phyloP scores from a whole-genome alignment of 2,113 vertebrate genomes.

The Elephas maximus region DNA sequence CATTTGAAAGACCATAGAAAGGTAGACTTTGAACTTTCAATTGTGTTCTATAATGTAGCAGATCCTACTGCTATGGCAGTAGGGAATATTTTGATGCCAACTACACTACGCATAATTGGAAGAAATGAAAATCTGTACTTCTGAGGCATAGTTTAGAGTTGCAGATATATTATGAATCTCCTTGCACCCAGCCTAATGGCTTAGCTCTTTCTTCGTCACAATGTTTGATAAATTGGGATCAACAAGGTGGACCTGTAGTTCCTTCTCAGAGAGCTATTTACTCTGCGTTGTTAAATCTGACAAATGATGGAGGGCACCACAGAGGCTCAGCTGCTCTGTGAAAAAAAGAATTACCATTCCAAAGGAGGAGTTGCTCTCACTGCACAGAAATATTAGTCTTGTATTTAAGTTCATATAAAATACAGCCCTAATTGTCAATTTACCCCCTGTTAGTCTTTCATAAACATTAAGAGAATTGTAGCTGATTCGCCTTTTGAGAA shows the following conservation, averaged over 20 bases:
- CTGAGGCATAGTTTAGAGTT: not conserved
- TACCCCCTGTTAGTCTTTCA: constrained; percentile 64
- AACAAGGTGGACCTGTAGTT: constrained; percentile 63
- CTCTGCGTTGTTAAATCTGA: constrained; percentile 70
- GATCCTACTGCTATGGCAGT: not conserved
- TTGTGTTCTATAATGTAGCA: not conserved
- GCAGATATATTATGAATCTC: constrained; percentile 22
- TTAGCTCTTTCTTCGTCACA: constrained; percentile 49
- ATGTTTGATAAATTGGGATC: constrained; percentile 66
- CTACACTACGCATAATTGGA: constrained; percentile 26
- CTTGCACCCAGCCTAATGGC: constrained; percentile 51
- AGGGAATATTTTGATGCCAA: constrained; percentile 62
- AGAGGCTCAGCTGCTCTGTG: constrained; percentile 61
- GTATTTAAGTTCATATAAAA: constrained; percentile 78
- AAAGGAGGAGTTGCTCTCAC: constrained; percentile 51
- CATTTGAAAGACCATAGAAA: constrained; percentile 23
- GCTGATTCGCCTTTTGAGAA: constrained; percentile 58
- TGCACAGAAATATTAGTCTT: constrained; percentile 73
- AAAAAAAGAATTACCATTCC: constrained; percentile 64
- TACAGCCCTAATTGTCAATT: constrained; percentile 76
- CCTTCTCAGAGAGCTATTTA: constrained; percentile 72
- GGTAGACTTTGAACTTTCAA: not conserved
- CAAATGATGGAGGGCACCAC: constrained; percentile 31
- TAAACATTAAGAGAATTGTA: constrained; percentile 67
- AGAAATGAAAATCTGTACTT: not conserved